Evolutionary conservation across 2,797 vertebrate genomes (phyloP).

Genomic region (Neoniphon sammara): DNA sequence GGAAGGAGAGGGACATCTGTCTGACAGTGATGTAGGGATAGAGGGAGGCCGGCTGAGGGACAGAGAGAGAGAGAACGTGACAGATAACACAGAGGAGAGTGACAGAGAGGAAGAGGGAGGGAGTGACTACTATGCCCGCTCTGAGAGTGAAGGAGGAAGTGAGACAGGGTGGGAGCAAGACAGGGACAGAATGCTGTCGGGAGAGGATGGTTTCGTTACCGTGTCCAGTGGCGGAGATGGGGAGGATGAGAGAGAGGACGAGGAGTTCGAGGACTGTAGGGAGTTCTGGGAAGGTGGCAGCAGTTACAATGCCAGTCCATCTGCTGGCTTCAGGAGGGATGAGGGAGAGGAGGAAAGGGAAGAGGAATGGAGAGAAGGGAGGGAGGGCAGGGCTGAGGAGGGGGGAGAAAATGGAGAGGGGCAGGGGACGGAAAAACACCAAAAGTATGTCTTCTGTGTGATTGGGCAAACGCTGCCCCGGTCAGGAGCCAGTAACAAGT

Average conservation of each 20-base stretch:
- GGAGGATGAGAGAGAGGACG: constrained; percentile 72
- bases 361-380: constrained; percentile 26
- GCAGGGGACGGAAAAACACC: constrained; percentile 30
- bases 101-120: constrained; percentile 71
- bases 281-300: constrained; percentile 71
- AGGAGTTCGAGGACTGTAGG: constrained; percentile 77
- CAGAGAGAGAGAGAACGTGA: constrained; percentile 51
- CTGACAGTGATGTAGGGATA: constrained; percentile 49
- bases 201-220: constrained; percentile 77
- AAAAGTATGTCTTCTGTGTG: constrained; percentile 77
- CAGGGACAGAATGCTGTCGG: constrained; percentile 62
- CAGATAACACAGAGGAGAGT: constrained; percentile 64
- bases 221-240: constrained; percentile 78
- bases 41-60: constrained; percentile 42
- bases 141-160: constrained; percentile 71
- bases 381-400: constrained; percentile 41
- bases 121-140: constrained; percentile 26
- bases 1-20: constrained; percentile 36
- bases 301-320: constrained; percentile 12
- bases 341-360: constrained; percentile 36
- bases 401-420: constrained; percentile 26
- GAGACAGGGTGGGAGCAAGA: constrained; percentile 61
- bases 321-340: constrained; percentile 21
- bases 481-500: constrained; percentile 33
- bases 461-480: constrained; percentile 75